Evolutionary conservation across 2,797 vertebrate genomes (phyloP), one percentile per base, ranked within the genome.

Genomic region (Philypnodon macrostomus): DNA sequence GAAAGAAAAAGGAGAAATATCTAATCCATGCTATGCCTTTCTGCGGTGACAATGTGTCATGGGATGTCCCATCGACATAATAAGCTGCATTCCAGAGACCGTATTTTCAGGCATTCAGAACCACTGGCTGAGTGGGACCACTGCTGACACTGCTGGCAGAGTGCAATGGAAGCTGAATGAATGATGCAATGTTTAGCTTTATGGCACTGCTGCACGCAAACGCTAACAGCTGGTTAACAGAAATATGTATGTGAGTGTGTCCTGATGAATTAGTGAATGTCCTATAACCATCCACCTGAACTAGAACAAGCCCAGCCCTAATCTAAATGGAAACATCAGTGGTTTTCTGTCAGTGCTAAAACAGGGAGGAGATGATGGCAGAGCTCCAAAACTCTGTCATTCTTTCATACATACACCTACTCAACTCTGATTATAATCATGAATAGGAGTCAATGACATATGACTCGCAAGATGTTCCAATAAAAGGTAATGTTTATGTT

Each of bases 371-470:
- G 48, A 39, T 19, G 7, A 11, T 49, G 75, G 63, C 42, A 15
- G 13, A n/a, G 16, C 45, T 64, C 83, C 79, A 83, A 67, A 29
- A 60, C 40, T 58, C 55, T 55, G 33, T 62, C 55, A 61, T 5
- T 61, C 27, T 40, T 33, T 58, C 45, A 39, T n/a, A 52, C 47
- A 50, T 34, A n/a, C 41, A 57, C 39, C 58, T 19, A 59, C 58
- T 86, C 73, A 70, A 63, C 47, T 70, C 37, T 79, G 75, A 88
- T 87, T 83, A 83, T 83, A 80, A 72, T 81, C 80, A 79, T 49
- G 63, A 31, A 41, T 48, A 7, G 53, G 48, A 71, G 79, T 62
- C 74, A 84, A 70, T 23, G 21, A 23, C 21, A 15, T n/a, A n/a
- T n/a, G n/a, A n/a, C n/a, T n/a, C n/a, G n/a, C n/a, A n/a, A n/a